These are phyloP conservation scores for Psittacus erithacus DNA, from an alignment of 2,113 vertebrate species.

Conservation along the genomic window DNA sequence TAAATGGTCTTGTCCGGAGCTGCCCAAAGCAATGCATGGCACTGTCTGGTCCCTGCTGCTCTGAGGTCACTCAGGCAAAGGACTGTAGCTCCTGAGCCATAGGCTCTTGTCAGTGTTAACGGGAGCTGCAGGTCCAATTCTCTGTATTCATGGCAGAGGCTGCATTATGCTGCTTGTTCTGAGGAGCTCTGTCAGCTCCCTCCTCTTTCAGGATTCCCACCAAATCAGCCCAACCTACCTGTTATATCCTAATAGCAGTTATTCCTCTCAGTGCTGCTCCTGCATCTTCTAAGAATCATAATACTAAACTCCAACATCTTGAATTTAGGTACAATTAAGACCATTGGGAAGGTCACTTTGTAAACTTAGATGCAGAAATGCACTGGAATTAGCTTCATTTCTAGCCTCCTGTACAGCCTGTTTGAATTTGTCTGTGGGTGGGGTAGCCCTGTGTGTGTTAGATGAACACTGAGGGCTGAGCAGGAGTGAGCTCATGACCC, in stretches of 20 bases:
- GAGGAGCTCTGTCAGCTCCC: neutral
- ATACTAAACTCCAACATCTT: neutral
- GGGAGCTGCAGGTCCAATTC: neutral
- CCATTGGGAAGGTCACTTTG: neutral
- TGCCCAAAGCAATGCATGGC: neutral
- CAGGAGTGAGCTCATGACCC: neutral
- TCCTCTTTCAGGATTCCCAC: neutral
- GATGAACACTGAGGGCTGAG: neutral
- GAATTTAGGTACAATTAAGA: neutral
- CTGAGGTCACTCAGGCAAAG: neutral
- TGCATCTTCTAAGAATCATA: neutral
- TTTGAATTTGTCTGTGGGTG: neutral
- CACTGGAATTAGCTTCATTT: neutral
- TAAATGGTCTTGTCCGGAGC: neutral
- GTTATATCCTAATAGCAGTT: neutral
- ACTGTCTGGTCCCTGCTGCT: neutral
- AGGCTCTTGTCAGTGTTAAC: neutral
- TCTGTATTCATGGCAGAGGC: neutral
- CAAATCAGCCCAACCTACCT: neutral
- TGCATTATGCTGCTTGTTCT: neutral
- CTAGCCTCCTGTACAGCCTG: neutral
- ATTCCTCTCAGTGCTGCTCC: neutral
- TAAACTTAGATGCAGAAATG: neutral
- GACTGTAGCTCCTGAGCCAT: neutral
- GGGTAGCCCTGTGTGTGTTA: too few relatives aligned